Percentiles rank a stretch among this genome's conserved stretches.
phyloP scores from a whole-genome alignment of 35 echinoderm and acorn worm species.

The Hemicentrotus pulcherrimus region DNA sequence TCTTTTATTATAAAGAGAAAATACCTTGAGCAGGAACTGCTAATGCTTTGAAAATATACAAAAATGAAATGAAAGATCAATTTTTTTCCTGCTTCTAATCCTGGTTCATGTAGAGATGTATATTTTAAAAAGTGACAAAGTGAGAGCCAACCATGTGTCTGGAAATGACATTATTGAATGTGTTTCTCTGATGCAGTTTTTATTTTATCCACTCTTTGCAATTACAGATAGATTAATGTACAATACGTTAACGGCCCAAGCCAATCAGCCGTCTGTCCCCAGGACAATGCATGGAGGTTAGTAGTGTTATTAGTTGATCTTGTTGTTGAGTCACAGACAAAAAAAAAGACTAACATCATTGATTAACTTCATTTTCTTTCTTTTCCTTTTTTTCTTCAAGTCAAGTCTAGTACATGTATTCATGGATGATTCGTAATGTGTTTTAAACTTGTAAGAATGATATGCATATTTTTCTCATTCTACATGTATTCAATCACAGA shows the following conservation, averaged over 20 bases:
- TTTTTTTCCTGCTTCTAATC: neutral
- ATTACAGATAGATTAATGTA: constrained; percentile 56
- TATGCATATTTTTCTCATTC: neutral
- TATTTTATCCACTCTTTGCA: constrained; percentile 28
- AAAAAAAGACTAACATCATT: neutral
- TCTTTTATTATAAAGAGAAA: neutral
- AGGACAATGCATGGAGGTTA: constrained; percentile 54
- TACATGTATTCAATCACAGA: neutral
- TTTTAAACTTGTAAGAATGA: neutral
- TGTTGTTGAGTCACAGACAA: neutral
- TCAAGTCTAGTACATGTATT: neutral
- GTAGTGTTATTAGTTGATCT: constrained; percentile 22
- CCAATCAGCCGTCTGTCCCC: constrained; percentile 52
- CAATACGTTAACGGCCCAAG: constrained; percentile 54
- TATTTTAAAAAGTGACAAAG: neutral
- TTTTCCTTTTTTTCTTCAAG: neutral
- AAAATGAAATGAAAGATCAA: neutral
- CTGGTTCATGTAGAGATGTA: neutral
- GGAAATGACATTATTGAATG: neutral
- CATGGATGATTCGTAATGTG: neutral
- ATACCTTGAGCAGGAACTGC: neutral
- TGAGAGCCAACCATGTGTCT: neutral
- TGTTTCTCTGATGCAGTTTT: neutral
- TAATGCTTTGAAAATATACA: neutral
- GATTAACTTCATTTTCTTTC: neutral